phyloP scores from a whole-genome alignment of 1,140 invertebrate species.

The Lepidurus couesii region DNA sequence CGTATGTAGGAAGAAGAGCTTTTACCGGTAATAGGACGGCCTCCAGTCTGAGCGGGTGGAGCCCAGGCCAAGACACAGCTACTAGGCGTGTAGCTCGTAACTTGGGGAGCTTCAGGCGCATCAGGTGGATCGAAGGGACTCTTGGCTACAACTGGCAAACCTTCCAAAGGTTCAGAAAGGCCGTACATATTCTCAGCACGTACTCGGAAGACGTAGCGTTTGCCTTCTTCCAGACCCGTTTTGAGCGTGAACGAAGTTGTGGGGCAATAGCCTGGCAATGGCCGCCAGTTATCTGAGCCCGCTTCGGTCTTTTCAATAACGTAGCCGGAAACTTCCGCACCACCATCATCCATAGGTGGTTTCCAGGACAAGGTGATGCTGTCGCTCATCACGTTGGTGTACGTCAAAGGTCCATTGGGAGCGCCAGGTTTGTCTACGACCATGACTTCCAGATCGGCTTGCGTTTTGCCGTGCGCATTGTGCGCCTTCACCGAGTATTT shows the following conservation, averaged over 20 bases:
- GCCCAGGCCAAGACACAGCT: slow-evolving; percentile 83
- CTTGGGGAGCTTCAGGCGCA: slow-evolving; percentile 85
- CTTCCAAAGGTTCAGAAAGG: slow-evolving; percentile 86
- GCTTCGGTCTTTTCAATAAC: slow-evolving; percentile 84
- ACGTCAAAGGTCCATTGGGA: slow-evolving; percentile 80
- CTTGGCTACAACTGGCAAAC: slow-evolving; percentile 83
- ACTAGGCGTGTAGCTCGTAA: slow-evolving; percentile 81
- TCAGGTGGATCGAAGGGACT: slow-evolving; percentile 96
- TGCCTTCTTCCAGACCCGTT: slow-evolving; percentile 79
- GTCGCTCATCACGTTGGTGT: slow-evolving; percentile 71
- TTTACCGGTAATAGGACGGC: slow-evolving; percentile 81
- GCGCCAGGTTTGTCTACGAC: slow-evolving; percentile 84
- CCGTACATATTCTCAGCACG: slow-evolving; percentile 96
- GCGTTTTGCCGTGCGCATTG: slow-evolving; percentile 85
- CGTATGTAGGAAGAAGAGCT: slow-evolving; percentile 33
- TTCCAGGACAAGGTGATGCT: slow-evolving; percentile 87
- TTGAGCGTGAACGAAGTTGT: slow-evolving; percentile 83
- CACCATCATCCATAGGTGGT: slow-evolving; percentile 87
- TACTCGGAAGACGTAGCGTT: slow-evolving; percentile 91
- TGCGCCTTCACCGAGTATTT: slow-evolving; percentile 82
- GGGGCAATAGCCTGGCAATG: slow-evolving; percentile 82
- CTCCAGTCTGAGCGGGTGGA: slow-evolving; percentile 83
- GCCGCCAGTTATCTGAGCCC: slow-evolving; percentile 77
- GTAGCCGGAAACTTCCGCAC: slow-evolving; percentile 85
- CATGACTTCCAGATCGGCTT: slow-evolving; percentile 86